These are phyloP conservation scores for Polydesmus complanatus DNA, from an alignment of 2,888 invertebrate genomes.

Conservation along the genomic window DNA sequence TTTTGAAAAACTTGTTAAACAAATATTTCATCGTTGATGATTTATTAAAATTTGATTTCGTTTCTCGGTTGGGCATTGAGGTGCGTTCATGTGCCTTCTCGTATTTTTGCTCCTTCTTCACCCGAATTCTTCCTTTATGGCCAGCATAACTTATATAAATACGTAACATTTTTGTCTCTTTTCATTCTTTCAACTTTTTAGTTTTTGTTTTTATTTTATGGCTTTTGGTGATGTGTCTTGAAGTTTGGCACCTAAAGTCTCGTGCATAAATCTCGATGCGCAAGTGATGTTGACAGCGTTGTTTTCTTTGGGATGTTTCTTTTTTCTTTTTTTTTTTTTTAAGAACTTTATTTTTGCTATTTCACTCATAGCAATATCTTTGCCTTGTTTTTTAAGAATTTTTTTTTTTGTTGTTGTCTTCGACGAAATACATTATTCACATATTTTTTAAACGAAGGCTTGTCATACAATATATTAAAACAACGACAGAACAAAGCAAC, in stretches of 20 bases:
- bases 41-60: not conserved
- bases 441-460: not conserved
- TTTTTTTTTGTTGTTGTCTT: too few species aligned
- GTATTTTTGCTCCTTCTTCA: not conserved
- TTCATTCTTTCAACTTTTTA: not conserved
- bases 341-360: too few species aligned
- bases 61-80: not conserved
- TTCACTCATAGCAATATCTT: too few species aligned
- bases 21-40: not conserved
- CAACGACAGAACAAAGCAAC: not conserved
- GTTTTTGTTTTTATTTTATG: not conserved
- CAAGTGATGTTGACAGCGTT: not conserved
- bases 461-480: too few species aligned
- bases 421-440: not conserved
- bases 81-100: too few species aligned
- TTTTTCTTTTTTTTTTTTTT: too few species aligned
- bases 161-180: not conserved
- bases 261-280: not conserved
- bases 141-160: not conserved
- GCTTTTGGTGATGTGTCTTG: not conserved
- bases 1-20: not conserved
- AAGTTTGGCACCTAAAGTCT: not conserved
- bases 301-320: not conserved
- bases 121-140: not conserved
- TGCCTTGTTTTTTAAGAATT: too few species aligned